A percentile compares a stretch with the other conserved stretches of the same genome.
phyloP scores from a whole-genome alignment of 2,888 invertebrate genomes.

The Drosophila borealis region DNA sequence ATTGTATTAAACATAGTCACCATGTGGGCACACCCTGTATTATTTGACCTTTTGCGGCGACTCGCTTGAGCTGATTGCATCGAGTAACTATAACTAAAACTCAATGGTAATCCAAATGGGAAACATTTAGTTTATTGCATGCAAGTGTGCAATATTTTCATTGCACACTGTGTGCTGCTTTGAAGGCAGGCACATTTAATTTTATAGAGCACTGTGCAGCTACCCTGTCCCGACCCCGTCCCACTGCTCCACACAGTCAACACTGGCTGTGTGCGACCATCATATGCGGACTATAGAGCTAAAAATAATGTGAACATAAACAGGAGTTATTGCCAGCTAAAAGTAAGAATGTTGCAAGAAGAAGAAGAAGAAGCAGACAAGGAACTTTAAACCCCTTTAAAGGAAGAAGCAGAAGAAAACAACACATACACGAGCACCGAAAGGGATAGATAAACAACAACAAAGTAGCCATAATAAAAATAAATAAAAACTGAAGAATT shows the following conservation, averaged over 20 bases:
- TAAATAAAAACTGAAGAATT: slow-evolving; percentile 71
- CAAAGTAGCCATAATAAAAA: slow-evolving; percentile 73
- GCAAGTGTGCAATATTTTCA: slow-evolving; percentile 48
- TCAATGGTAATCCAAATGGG: slow-evolving; percentile 44
- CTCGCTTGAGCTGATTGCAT: slow-evolving; percentile 16
- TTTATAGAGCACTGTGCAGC: slow-evolving; percentile 54
- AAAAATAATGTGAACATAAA: slow-evolving; percentile 75
- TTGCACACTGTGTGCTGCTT: slow-evolving; percentile 24
- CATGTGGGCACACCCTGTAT: slow-evolving; percentile 15
- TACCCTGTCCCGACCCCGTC: slow-evolving; percentile 6
- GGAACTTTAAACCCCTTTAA: slow-evolving; percentile 47
- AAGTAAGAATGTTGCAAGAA: slow-evolving; percentile 51
- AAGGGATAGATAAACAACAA: slow-evolving; percentile 50
- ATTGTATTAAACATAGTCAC: slow-evolving; percentile 1
- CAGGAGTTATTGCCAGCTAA: slow-evolving; percentile 72
- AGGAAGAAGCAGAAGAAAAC: neutral
- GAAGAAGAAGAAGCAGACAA: slow-evolving; percentile 14
- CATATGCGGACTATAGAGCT: slow-evolving; percentile 45
- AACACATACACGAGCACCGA: slow-evolving; percentile 2
- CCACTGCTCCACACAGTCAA: too few relatives aligned
- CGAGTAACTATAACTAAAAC: slow-evolving; percentile 22
- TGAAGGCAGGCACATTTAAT: slow-evolving; percentile 58
- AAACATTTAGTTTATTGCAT: slow-evolving; percentile 57
- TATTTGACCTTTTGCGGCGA: neutral
- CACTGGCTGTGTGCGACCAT: slow-evolving; percentile 14